phyloP scores from a whole-genome alignment of 1,140 invertebrate species.

The Drosophila repleta region DNA sequence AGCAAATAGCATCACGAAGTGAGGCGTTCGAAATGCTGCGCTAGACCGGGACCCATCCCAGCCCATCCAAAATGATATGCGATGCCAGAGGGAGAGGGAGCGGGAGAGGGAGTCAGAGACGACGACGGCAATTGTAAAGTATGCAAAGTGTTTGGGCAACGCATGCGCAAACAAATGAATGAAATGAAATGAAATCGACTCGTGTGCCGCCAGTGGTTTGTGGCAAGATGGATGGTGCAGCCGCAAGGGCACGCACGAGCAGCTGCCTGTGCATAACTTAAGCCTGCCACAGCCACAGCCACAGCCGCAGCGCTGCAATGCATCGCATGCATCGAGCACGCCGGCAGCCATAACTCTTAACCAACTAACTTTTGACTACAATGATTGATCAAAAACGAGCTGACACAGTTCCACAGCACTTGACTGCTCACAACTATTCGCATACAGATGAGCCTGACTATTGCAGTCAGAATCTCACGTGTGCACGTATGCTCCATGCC shows the following conservation, averaged over 20 bases:
- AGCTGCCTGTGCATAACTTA: conserved; percentile 62
- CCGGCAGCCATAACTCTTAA: background rate
- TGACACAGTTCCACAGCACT: conserved; percentile 17
- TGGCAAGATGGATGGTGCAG: conserved; percentile 48
- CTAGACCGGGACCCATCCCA: conserved; percentile 6
- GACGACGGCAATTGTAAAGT: conserved; percentile 52
- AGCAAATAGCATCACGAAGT: conserved; percentile 73
- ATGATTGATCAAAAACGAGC: conserved; percentile 23
- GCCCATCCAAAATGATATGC: background rate
- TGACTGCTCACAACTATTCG: background rate
- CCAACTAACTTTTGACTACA: conserved; percentile 4
- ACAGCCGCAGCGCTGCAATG: conserved; percentile 1
- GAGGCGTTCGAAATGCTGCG: conserved; percentile 16
- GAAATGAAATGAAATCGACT: conserved; percentile 37
- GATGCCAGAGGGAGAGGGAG: background rate
- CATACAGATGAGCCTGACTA: background rate
- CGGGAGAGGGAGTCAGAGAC: background rate
- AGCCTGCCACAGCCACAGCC: background rate
- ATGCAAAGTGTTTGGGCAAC: conserved; percentile 66
- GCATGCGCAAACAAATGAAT: conserved; percentile 72
- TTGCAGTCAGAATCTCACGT: background rate
- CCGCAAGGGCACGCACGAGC: conserved; percentile 11
- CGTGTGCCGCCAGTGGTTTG: conserved; percentile 49
- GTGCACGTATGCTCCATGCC: too few relatives aligned
- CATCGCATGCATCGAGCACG: too few relatives aligned